Evolutionary conservation across 2,797 vertebrate genomes (phyloP), one percentile per base, ranked within the genome.

Genomic region (Helarctos malayanus): DNA sequence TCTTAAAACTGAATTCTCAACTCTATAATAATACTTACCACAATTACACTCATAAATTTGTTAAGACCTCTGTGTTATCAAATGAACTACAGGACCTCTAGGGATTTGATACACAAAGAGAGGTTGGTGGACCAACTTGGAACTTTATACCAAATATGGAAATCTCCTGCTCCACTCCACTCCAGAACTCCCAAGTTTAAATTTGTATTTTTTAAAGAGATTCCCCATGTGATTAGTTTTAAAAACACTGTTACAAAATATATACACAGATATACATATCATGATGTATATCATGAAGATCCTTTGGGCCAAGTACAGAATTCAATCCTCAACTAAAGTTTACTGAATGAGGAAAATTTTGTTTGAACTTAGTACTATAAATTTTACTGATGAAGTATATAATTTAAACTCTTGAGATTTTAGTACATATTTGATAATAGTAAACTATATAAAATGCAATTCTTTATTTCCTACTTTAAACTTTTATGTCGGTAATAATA

Each of bases 321-420:
- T 13, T 82, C 52, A 73, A 29, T 49, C 35, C 38, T 75, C 56
- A 89, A 29, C 29, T 87, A 83, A 89, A 81, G 38, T 11, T 65
- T 68, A 57, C 29, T 23, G 25, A 94, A 57, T 23, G 14, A 94
- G 63, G 52, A 96, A 87, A 65, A 86, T 18, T 61, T 45, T 52
- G 2, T 59, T 83, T 87, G 27, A 92, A 21, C 1, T 45, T 47
- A 54, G 2, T 84, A n/a, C 21, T 76, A 15, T 75, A 29, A 92
- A 54, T 88, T 56, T 88, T 81, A 84, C n/a, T 71, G 29, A 65
- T 16, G 23, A 94, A 78, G 10, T 49, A 79, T 14, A 4, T 45
- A 21, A 52, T 80, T 80, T 91, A 54, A 86, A 86, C 27, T 47
- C 59, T 59, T 52, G 23, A 56, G 16, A 18, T 86, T 86, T 86